phyloP scores from a whole-genome alignment of 2,113 vertebrate genomes.

The Phyllostomus discolor region DNA sequence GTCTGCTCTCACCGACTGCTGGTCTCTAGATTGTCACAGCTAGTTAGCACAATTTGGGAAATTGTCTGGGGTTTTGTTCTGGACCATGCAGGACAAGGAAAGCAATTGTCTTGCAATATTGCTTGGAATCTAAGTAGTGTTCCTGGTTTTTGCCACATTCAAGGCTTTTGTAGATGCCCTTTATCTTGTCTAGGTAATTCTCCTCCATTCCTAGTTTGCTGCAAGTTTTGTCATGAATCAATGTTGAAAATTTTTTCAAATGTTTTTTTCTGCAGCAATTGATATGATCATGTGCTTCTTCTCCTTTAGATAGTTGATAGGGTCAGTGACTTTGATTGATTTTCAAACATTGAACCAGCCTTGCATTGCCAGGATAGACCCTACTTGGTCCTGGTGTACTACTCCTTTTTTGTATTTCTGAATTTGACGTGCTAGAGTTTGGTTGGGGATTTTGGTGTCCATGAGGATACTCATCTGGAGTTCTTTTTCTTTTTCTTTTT shows the following conservation, averaged over 20 bases:
- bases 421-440: neutral
- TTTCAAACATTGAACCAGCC: neutral
- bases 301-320: neutral
- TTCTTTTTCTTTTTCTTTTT: neutral
- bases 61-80: neutral
- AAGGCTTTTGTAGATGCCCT: neutral
- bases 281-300: neutral
- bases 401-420: neutral
- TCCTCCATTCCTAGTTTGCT: neutral
- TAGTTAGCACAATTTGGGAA: neutral
- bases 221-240: neutral
- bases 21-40: neutral
- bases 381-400: neutral
- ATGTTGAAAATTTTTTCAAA: neutral
- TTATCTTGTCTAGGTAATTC: neutral
- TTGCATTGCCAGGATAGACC: neutral
- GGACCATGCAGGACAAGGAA: neutral
- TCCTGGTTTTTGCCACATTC: neutral
- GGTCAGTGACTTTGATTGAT: neutral
- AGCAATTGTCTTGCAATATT: neutral
- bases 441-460: neutral
- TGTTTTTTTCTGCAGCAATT: neutral
- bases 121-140: neutral
- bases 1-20: neutral
- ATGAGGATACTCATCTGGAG: neutral